phyloP scores from a whole-genome alignment of 2,113 vertebrate species.

The Regulus satrapa region DNA sequence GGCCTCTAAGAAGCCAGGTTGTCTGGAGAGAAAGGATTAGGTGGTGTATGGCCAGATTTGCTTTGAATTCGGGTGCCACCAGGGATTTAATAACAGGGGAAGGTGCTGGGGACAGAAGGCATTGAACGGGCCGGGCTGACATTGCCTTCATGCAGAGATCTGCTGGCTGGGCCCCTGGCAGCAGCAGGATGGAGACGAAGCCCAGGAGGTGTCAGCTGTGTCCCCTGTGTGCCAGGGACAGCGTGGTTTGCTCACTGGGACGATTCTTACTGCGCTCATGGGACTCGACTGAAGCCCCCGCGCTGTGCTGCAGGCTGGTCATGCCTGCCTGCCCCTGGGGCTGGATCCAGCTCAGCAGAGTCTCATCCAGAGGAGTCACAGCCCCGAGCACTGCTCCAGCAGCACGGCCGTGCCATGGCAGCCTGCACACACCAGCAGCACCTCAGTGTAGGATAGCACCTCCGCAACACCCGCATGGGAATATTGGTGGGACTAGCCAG shows the following conservation, averaged over 20 bases:
- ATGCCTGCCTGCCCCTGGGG: not conserved
- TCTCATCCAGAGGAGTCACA: not conserved
- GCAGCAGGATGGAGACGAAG: not conserved
- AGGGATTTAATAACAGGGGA: not conserved
- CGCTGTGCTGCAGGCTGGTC: not conserved
- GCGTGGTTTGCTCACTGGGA: not conserved
- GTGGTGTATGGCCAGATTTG: not conserved
- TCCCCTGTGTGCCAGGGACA: fast-evolving
- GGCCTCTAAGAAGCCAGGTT: not conserved
- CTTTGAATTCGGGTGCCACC: not conserved
- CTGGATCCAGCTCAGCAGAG: not conserved
- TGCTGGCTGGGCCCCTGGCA: not conserved
- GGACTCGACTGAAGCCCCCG: fast-evolving
- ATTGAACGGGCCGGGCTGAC: not conserved
- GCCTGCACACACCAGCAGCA: not conserved
- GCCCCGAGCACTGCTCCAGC: not conserved
- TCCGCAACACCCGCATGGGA: fast-evolving
- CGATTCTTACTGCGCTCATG: fast-evolving
- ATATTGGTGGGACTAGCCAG: not conserved
- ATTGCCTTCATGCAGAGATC: fast-evolving
- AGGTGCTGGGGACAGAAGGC: not conserved
- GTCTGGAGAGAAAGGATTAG: not conserved
- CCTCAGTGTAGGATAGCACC: fast-evolving
- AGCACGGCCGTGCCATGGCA: fast-evolving
- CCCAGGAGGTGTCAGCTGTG: not conserved